Evolutionary conservation across 2,888 invertebrate genomes (phyloP), one percentile per base, ranked within the genome.

Genomic region (Oegoconia quadripuncta): DNA sequence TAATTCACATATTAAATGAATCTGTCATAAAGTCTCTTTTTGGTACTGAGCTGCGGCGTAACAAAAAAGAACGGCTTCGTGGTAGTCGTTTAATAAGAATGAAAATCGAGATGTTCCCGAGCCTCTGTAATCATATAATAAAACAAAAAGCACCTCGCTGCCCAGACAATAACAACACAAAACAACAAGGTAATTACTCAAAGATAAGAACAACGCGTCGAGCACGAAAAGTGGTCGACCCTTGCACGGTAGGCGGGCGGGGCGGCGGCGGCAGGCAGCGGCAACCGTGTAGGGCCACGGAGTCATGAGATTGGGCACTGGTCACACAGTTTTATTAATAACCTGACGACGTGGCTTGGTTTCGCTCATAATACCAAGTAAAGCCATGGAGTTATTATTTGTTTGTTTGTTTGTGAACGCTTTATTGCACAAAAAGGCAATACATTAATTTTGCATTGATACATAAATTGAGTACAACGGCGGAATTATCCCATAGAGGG

Each of bases 111-210:
- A 43, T 38, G 31, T 38, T 29, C 25, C 23, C 33, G 35, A 20
- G 20, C 16, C 27, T 13, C 27, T 18, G 42, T 48, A 48, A 50
- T 49, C 44, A 49, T 46, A 49, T 58, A 57, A 63, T 64, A 69
- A 65, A 68, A 64, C 56, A 63, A 61, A 58, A 59, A 59, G 60
- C 50, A 47, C 52, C 55, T 55, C 48, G 43, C 49, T 59, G 52
- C 54, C 53, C 52, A 51, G 59, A 67, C 64, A 73, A 73, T 71
- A 67, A 69, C 66, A 62, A 55, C 52, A 72, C 64, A 70, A 69
- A 75, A 75, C 69, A 70, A 67, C 65, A 66, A 69, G 64, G 67
- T 74, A 74, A 75, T 76, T 74, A 76, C 69, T 74, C 70, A 76
- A 69, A 75, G 76, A 77, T 74, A 77, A 74, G 74, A 72, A 62